Conservation (phyloP, 2,113 vertebrate genomes). For the Campylomormyrus tamandua region DNA sequence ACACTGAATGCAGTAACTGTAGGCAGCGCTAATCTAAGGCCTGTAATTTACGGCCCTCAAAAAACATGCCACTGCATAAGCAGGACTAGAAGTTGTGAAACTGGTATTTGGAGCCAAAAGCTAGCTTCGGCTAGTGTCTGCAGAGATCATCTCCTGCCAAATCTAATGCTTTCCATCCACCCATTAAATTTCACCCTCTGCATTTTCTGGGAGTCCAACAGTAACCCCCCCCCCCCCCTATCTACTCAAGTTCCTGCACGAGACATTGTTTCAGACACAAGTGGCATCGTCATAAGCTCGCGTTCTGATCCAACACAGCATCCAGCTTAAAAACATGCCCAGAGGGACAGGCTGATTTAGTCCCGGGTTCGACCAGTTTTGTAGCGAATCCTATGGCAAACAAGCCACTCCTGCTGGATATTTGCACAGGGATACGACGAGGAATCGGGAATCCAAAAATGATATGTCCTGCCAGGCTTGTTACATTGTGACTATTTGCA, state of each 20-base stretch:
- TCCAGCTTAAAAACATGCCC: not conserved
- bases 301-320: not conserved
- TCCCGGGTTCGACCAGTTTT: not conserved
- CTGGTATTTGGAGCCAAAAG: not conserved
- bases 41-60: slow-evolving; percentile 42
- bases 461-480: not conserved
- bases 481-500: not conserved
- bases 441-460: not conserved
- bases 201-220: not conserved
- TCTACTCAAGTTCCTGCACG: not conserved
- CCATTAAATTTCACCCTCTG: not conserved
- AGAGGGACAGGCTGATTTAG: not conserved
- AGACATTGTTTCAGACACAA: not conserved
- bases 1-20: slow-evolving; percentile 42
- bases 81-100: not conserved
- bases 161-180: not conserved
- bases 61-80: slow-evolving; percentile 49
- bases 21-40: slow-evolving; percentile 55
- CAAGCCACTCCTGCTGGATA: not conserved
- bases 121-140: not conserved
- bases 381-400: not conserved
- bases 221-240: not conserved
- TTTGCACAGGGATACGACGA: not conserved
- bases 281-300: not conserved
- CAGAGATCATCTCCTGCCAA: not conserved